Conservation (phyloP, 2,888 invertebrate species). For the Trichopria drosophilae region DNA sequence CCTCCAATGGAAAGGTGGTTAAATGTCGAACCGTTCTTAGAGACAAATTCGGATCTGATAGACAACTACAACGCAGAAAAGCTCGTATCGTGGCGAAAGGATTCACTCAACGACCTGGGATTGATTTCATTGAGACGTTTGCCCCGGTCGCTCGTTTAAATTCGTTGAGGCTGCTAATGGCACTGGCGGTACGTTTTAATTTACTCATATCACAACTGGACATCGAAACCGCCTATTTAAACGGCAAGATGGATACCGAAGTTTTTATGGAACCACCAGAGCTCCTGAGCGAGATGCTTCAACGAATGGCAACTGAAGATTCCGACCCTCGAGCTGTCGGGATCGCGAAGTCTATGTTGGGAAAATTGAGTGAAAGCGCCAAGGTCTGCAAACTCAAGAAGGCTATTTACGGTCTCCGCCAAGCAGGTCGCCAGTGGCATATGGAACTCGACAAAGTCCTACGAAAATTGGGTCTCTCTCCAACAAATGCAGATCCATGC, state of each 20-base stretch:
- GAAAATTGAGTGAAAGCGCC: constrained; percentile 9
- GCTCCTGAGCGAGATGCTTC: constrained; percentile 5
- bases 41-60: no score
- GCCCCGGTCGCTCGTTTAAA: constrained; percentile 29
- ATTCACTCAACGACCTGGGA: no score
- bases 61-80: no score
- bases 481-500: constrained; percentile 25
- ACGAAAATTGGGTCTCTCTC: constrained; percentile 16
- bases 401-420: constrained; percentile 32
- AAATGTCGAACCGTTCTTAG: no score
- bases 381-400: constrained; percentile 32
- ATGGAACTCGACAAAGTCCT: constrained; percentile 19
- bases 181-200: constrained; percentile 25
- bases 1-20: no score
- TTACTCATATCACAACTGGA: constrained; percentile 34
- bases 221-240: constrained; percentile 34
- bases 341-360: constrained; percentile 20
- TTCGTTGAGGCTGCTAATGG: constrained; percentile 25
- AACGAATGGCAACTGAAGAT: constrained; percentile 10
- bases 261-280: constrained; percentile 32
- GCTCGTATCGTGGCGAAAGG: no score
- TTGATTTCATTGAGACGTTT: no score
- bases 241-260: no score
- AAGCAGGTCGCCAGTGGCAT: constrained; percentile 33
- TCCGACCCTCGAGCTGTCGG: constrained; percentile 1